Conservation (phyloP, 2,113 vertebrate species). For the Zosterops japonicus region DNA sequence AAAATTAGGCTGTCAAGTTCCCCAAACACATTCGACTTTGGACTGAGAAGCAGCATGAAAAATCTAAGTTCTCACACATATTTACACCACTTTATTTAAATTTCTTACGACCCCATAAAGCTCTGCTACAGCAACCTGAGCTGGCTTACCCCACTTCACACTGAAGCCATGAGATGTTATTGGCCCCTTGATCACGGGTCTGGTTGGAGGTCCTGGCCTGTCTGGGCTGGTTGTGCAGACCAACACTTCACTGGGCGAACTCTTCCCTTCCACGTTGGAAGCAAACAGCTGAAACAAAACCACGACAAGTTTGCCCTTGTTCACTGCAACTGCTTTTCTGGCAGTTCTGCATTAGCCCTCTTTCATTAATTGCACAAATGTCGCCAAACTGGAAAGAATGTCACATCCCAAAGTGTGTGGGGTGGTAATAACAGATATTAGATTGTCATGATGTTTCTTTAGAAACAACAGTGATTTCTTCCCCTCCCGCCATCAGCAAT, state of each 20-base stretch:
- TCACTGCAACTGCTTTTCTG: neutral
- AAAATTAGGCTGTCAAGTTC: neutral
- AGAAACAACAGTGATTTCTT: neutral
- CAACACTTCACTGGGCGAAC: constrained; percentile 92
- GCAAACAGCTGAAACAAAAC: constrained; percentile 84
- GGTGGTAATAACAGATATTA: neutral
- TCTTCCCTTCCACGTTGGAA: constrained; percentile 91
- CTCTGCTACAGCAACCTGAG: neutral
- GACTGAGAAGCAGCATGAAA: neutral
- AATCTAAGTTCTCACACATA: neutral
- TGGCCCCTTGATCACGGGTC: constrained; percentile 79
- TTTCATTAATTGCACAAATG: neutral
- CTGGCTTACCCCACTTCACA: constrained; percentile 89
- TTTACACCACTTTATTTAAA: rapidly evolving
- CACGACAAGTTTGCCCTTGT: neutral
- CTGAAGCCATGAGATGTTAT: constrained; percentile 86
- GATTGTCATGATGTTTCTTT: neutral
- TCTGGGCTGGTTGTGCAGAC: constrained; percentile 95
- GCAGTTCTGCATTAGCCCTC: neutral
- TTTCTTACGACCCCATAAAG: neutral
- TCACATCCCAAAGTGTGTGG: neutral
- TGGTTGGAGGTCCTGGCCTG: constrained; percentile 89
- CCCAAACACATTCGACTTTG: neutral
- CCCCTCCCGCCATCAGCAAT: neutral
- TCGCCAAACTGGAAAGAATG: neutral